Evolutionary conservation across 2,888 invertebrate species (phyloP).

Genomic region (Ormia ochracea): DNA sequence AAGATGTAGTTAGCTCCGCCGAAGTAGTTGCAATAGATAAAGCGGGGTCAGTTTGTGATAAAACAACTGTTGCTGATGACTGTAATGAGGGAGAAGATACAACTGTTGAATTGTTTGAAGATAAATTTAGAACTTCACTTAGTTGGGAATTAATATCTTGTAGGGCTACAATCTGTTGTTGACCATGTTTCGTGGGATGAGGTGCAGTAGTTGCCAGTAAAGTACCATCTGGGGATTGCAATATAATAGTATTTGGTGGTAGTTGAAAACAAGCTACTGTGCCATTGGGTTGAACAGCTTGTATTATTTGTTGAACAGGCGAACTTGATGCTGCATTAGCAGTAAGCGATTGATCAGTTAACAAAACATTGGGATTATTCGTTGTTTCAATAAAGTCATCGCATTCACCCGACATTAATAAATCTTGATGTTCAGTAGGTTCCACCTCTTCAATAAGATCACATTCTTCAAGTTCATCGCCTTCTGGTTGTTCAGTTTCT

Average conservation of each 20-base stretch:
- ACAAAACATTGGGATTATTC: conserved; percentile 28
- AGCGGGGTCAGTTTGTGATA: conserved; percentile 70
- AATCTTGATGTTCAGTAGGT: conserved; percentile 56
- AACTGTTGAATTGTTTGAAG: conserved; percentile 37
- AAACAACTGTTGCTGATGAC: conserved; percentile 65
- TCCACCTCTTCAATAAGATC: conserved; percentile 56
- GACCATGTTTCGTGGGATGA: conserved; percentile 54
- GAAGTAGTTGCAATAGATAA: conserved; percentile 67
- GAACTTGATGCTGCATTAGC: conserved; percentile 50
- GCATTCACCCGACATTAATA: conserved; percentile 53
- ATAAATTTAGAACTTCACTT: conserved; percentile 50
- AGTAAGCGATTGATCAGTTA: conserved; percentile 14
- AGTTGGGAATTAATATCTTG: conserved; percentile 67
- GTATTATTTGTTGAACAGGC: conserved; percentile 64
- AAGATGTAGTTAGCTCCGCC: neutral
- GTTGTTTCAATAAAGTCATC: conserved; percentile 37
- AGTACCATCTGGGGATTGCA: conserved; percentile 72
- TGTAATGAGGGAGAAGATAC: conserved; percentile 38
- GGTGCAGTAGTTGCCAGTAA: conserved; percentile 69
- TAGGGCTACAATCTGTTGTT: conserved; percentile 70
- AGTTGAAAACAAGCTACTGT: conserved; percentile 72
- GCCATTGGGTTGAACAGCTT: conserved; percentile 72
- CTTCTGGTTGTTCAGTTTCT: conserved; percentile 20
- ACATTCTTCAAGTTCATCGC: conserved; percentile 43
- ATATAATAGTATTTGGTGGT: conserved; percentile 72